phyloP scores from a whole-genome alignment of 2,888 invertebrate genomes.

The Drosophila setosimentum region DNA sequence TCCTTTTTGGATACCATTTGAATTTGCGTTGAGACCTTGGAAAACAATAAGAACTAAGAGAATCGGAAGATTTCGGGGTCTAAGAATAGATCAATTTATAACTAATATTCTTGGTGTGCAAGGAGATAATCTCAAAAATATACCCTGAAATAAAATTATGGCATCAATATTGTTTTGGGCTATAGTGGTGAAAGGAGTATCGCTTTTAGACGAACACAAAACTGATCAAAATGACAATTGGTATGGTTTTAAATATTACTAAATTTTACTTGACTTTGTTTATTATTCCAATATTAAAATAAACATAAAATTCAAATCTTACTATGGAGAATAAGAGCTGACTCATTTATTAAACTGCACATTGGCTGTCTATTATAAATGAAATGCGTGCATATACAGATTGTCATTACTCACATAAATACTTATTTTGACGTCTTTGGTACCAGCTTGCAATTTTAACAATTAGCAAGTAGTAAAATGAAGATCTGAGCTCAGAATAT shows the following conservation, averaged over 20 bases:
- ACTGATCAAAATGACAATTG: not conserved
- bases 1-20: slow-evolving; percentile 36
- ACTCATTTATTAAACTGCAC: not conserved
- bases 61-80: not conserved
- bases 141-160: too few species aligned
- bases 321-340: not conserved
- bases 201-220: not conserved
- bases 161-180: not conserved
- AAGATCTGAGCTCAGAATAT: not conserved
- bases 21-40: not conserved
- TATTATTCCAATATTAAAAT: not conserved
- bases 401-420: too few species aligned
- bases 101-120: slow-evolving; percentile 45
- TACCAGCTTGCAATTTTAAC: not conserved
- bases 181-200: not conserved
- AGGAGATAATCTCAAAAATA: not conserved
- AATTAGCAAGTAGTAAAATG: not conserved
- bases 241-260: too few species aligned
- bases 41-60: accelerated
- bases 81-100: slow-evolving; percentile 26
- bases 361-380: not conserved
- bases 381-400: not conserved
- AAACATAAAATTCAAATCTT: not conserved
- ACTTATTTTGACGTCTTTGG: not conserved
- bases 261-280: not conserved